Base-by-base conservation (phyloP, 2,797 vertebrate genomes). In the Chloroceryle inda region DNA sequence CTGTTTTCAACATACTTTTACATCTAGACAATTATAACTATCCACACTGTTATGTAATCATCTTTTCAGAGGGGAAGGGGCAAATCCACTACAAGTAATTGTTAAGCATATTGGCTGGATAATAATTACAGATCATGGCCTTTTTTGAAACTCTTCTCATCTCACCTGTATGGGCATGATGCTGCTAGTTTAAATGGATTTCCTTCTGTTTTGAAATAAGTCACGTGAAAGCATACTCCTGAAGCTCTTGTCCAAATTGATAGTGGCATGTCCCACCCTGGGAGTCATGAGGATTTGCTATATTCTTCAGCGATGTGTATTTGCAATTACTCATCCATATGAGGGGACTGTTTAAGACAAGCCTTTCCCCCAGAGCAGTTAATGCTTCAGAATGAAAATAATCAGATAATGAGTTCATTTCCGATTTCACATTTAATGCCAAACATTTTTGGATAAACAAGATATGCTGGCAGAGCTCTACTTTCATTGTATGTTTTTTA, bases 381-480 rank as follows among this genome's bases (percentile, higher is more conserved):
- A 97, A 95, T 98, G 97, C 96, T 97, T 98, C 92, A 97, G 97
- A 97, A 98, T 97, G 94, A 97, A 98, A 98, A 98, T 97, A 98
- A 98, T 97, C 97, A 98, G 96, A 98, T 98, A 97, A 98, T 98
- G 98, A 98, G 97, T 97, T 98, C 97, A 98, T 98, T 98, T 98
- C 97, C 97, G 94, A 98, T 98, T 97, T 98, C 96, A 94, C 92
- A 79, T 97, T 94, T 59, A 93, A 97, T 97, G 97, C 97, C 98
- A 98, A 97, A 97, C 96, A 93, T 98, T 97, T 96, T 97, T 87
- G 94, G 78, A 92, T 97, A 98, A 98, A 98, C 94, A 97, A 97
- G 97, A 98, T 97, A 96, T 77, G 63, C 96, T 97, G 96, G 95
- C 97, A 93, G 52, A 95, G 87, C 85, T 92, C 29, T 85, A 44